Conservation (phyloP, 2,113 vertebrate genomes). For the Toxostoma redivivum region DNA sequence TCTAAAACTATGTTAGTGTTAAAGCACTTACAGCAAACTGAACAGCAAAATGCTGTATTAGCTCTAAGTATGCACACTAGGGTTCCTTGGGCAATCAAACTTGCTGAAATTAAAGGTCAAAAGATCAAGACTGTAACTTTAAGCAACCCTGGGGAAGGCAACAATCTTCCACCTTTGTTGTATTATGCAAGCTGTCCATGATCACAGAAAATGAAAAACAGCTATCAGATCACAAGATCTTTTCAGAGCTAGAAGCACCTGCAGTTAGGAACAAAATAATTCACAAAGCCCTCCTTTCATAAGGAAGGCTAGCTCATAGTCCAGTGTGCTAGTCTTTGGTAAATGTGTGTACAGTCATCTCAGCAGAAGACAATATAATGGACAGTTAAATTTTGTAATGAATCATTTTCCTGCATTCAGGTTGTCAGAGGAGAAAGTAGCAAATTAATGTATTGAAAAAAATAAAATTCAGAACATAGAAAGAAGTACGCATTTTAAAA, state of each 20-base stretch:
- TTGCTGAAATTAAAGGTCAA: slow-evolving; percentile 74
- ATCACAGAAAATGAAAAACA: slow-evolving; percentile 67
- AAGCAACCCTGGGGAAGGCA: slow-evolving; percentile 64
- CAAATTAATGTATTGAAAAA: neutral
- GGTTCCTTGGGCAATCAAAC: slow-evolving; percentile 69
- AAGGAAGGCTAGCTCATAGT: neutral
- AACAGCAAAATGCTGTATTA: slow-evolving; percentile 51
- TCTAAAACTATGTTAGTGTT: slow-evolving; percentile 28
- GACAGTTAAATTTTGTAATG: neutral
- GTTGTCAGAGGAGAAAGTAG: neutral
- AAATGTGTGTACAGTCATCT: neutral
- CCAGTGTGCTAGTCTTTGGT: neutral
- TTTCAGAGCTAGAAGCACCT: slow-evolving; percentile 68
- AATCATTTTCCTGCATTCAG: neutral
- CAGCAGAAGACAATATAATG: neutral
- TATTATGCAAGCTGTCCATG: slow-evolving; percentile 60
- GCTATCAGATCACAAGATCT: slow-evolving; percentile 70
- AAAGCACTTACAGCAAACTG: slow-evolving; percentile 47
- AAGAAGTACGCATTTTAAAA: slow-evolving; percentile 9
- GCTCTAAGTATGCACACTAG: slow-evolving; percentile 60
- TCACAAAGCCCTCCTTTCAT: slow-evolving; percentile 63
- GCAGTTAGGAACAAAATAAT: slow-evolving; percentile 65
- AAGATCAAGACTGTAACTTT: slow-evolving; percentile 71
- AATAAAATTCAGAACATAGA: neutral
- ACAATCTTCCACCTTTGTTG: slow-evolving; percentile 66